Percentiles rank a stretch among this genome's conserved stretches.
Evolutionary conservation across 2,888 invertebrate genomes (phyloP).

Genomic region (Acrobasis suavella): DNA sequence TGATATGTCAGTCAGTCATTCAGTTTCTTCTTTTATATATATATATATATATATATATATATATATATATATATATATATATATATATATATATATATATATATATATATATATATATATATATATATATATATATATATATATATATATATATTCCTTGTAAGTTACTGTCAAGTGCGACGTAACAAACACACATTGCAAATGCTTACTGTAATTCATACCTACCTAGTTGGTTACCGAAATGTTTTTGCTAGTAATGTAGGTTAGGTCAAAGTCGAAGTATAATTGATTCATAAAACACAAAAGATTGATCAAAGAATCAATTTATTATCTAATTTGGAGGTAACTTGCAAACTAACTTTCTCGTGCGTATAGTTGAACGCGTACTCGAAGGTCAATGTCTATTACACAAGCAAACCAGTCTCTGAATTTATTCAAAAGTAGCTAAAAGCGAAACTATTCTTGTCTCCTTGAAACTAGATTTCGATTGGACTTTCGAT

Average conservation of each 20-base stretch:
- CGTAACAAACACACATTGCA: no score
- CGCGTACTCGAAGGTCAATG: conserved; percentile 53
- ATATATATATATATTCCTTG: no score
- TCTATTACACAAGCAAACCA: conserved; percentile 40
- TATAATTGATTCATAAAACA: background rate
- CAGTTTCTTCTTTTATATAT: no score
- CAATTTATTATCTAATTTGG: conserved; percentile 14
- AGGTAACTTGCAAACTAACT: conserved; percentile 36
- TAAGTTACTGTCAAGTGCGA: no score
- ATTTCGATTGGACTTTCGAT: conserved; percentile 31
- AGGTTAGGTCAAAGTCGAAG: background rate
- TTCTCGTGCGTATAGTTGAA: conserved; percentile 45
- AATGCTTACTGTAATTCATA: no score
- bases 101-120: no score
- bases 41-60: no score
- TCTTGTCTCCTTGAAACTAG: conserved; percentile 38
- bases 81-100: no score
- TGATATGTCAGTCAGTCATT: no score
- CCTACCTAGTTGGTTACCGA: no score
- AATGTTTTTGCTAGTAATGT: background rate
- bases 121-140: no score
- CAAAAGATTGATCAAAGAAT: background rate
- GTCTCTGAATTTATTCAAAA: conserved; percentile 37
- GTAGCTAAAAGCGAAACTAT: conserved; percentile 39
- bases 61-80: no score